These are phyloP conservation scores for Idaea aversata DNA, from an alignment of 2,888 invertebrate genomes.

Conservation along the genomic window DNA sequence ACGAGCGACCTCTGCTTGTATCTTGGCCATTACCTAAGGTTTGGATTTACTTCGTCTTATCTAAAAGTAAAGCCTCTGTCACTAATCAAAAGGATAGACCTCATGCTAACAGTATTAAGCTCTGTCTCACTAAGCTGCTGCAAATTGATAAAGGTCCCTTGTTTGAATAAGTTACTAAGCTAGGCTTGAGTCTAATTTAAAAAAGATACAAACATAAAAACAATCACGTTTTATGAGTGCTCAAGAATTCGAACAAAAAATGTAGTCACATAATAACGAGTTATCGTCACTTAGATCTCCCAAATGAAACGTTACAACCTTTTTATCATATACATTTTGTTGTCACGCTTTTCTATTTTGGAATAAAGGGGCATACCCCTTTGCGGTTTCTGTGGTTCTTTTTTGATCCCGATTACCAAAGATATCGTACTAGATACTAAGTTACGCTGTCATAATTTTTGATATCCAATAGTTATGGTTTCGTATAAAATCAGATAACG, in stretches of 20 bases:
- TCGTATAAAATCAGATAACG: neutral
- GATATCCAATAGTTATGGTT: neutral
- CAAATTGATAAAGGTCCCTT: neutral
- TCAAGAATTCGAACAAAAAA: neutral
- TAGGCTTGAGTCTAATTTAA: neutral
- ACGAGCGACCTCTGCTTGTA: neutral
- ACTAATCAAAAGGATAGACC: neutral
- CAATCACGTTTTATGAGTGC: neutral
- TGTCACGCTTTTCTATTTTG: neutral
- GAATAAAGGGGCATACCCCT: neutral
- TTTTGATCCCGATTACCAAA: neutral
- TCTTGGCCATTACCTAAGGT: neutral
- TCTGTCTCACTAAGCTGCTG: neutral
- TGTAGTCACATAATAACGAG: neutral
- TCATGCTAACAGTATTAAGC: constrained; percentile 1
- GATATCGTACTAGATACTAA: neutral
- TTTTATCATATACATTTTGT: neutral
- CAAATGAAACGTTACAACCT: neutral
- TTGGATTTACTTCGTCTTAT: neutral
- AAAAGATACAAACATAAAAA: neutral
- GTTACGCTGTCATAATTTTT: neutral
- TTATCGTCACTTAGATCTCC: neutral
- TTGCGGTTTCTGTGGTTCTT: neutral
- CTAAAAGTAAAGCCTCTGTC: neutral
- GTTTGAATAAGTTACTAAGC: constrained; percentile 1